Base-by-base conservation (phyloP, 2,797 vertebrate species). In the Acestrorhynchus altus region DNA sequence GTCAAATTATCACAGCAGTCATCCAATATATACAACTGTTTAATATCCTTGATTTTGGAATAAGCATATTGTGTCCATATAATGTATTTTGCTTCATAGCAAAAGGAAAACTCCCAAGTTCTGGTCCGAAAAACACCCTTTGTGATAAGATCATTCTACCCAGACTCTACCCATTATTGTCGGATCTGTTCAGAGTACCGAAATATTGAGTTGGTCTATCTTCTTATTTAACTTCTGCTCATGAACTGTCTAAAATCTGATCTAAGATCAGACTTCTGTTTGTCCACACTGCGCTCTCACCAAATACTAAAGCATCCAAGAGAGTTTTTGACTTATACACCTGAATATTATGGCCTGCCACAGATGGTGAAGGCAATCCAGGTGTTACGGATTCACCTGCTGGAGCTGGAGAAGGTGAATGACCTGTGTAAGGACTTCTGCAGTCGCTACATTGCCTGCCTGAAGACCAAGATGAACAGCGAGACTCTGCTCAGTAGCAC, bases 281-380 rank as follows among this genome's bases (percentile, higher is more conserved):
- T 3, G 4, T 52, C 18, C 18, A n/a, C 4, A 20, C 20, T 26
- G 20, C 1, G 35, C 28, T 31, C 12, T 39, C 13, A 61, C 59
- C 28, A 35, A 4, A 4, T 16, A 28, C 35, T 39, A 40, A 39
- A 39, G 39, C 61, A 49, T 8, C 20, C 8, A 9, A 22, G 4
- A 54, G n/a, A 20, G 51, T 8, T 2, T 54, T 8, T 54, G 6
- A 54, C 5, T n/a, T 20, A 11, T 54, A 10, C 8, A 9, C 13
- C 13, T 66, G 9, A 1, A 26, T 47, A 28, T 8, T 20, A 39
- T 49, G 70, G 24, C 26, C 26, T 60, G 15, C 6, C 12, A 54
- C 75, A 86, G 95, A 96, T 96, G 95, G 95, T 96, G 46, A 95
- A 95, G 85, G 95, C 95, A n/a, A 95, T 96, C 83, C 95, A 96